A percentile compares a stretch with the other conserved stretches of the same genome.
phyloP scores from a whole-genome alignment of 2,888 invertebrate genomes.

The Plebejus melissa region DNA sequence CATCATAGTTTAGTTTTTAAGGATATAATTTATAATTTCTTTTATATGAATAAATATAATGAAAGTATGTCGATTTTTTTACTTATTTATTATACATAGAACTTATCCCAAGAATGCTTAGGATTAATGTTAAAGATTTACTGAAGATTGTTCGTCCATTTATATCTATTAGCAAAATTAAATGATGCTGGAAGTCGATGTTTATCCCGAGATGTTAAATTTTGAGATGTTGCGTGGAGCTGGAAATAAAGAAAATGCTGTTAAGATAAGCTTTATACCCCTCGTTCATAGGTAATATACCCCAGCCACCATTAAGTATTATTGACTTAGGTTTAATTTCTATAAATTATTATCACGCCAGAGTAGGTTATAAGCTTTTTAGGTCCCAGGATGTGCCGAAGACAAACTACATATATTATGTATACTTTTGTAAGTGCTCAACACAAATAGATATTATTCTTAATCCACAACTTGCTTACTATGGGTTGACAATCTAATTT shows the following conservation, averaged over 20 bases:
- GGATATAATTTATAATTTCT: slow-evolving; percentile 35
- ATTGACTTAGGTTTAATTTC: background rate
- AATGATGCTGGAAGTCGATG: slow-evolving; percentile 46
- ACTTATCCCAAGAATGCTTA: slow-evolving; percentile 71
- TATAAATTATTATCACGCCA: background rate
- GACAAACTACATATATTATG: too few species aligned
- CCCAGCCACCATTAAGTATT: background rate
- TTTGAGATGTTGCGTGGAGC: slow-evolving; percentile 45
- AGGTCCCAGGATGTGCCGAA: too few species aligned
- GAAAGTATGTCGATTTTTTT: slow-evolving; percentile 47
- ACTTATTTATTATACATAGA: slow-evolving; percentile 63
- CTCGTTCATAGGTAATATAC: background rate
- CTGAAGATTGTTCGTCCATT: slow-evolving; percentile 75
- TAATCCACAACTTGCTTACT: too few species aligned
- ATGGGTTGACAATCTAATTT: too few species aligned
- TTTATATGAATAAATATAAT: slow-evolving; percentile 41
- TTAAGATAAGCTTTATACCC: slow-evolving; percentile 4
- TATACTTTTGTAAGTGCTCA: too few species aligned
- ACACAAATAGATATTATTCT: too few species aligned
- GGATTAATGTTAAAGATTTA: slow-evolving; percentile 75
- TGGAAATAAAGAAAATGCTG: slow-evolving; percentile 51
- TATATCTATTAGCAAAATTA: slow-evolving; percentile 51
- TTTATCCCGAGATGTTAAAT: slow-evolving; percentile 51
- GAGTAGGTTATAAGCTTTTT: background rate
- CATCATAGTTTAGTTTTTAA: slow-evolving; percentile 64